Evolutionary conservation across 2,888 invertebrate species (phyloP).

Genomic region (Oligia strigilis): DNA sequence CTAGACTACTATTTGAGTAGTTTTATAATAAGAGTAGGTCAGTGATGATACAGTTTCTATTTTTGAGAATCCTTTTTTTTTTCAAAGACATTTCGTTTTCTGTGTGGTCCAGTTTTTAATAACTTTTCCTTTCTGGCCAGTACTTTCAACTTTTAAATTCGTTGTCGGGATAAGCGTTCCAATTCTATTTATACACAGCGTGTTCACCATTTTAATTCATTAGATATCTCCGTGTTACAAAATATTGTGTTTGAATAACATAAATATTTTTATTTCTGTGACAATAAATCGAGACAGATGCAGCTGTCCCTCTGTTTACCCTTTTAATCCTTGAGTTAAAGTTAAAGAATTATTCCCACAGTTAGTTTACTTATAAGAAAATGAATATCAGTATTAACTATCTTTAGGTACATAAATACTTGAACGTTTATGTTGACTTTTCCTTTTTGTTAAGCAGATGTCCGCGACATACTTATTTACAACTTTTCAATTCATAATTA

Average conservation of each 20-base stretch:
- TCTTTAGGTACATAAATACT: conserved; percentile 19
- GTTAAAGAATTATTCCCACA: conserved; percentile 37
- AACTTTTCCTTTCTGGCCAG: conserved; percentile 9
- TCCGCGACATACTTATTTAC: conserved; percentile 40
- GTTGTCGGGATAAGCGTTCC: not conserved
- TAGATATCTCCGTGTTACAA: conserved; percentile 29
- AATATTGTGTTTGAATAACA: conserved; percentile 38
- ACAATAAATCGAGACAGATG: conserved; percentile 53
- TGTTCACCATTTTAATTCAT: conserved; percentile 49
- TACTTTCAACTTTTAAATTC: not conserved
- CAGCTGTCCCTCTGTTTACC: conserved; percentile 53
- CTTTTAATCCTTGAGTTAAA: conserved; percentile 39
- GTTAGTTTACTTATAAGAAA: conserved; percentile 41
- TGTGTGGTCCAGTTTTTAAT: not conserved
- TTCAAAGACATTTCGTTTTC: conserved; percentile 42
- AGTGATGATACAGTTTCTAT: conserved; percentile 31
- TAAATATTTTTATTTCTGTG: conserved; percentile 46
- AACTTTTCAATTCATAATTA: conserved; percentile 40
- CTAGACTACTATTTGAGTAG: conserved; percentile 20
- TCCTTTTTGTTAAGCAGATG: conserved; percentile 37
- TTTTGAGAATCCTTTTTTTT: conserved; percentile 16
- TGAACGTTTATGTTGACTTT: conserved; percentile 30
- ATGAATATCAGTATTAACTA: conserved; percentile 38
- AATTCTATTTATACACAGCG: conserved; percentile 31
- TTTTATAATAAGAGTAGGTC: conserved; percentile 49